phyloP scores from a whole-genome alignment of 2,797 vertebrate genomes.

The Ficedula albicollis region DNA sequence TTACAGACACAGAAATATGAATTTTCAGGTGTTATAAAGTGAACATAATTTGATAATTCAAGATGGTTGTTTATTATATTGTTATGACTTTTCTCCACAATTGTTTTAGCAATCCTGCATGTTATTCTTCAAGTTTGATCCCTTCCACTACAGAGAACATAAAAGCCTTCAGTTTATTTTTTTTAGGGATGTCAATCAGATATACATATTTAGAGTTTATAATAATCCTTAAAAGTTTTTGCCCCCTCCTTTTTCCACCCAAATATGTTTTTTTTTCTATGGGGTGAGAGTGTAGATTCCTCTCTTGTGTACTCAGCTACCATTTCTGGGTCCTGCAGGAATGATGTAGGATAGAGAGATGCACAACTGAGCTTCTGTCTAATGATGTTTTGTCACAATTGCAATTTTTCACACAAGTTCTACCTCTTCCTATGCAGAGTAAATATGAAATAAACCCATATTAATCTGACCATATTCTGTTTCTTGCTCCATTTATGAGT shows the following conservation, averaged over 20 bases:
- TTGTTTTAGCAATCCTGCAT: background rate
- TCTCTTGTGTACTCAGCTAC: background rate
- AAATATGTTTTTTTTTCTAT: background rate
- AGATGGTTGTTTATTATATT: background rate
- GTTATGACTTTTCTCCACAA: fast-evolving
- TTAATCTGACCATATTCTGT: fast-evolving
- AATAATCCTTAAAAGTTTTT: background rate
- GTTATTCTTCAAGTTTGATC: background rate
- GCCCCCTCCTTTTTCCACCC: background rate
- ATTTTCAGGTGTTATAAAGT: background rate
- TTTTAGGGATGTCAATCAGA: background rate
- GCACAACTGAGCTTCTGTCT: background rate
- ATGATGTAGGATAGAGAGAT: fast-evolving
- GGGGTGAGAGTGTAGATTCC: background rate
- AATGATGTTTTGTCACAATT: background rate
- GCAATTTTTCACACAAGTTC: background rate
- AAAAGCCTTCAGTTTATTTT: background rate
- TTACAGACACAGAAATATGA: background rate
- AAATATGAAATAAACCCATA: fast-evolving
- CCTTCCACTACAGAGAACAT: background rate
- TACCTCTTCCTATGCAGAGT: background rate
- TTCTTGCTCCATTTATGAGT: background rate
- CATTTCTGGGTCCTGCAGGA: background rate
- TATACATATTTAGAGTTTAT: background rate
- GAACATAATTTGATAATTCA: background rate